Conservation (phyloP, 2,113 vertebrate genomes). For the Pollimyrus isidori region DNA sequence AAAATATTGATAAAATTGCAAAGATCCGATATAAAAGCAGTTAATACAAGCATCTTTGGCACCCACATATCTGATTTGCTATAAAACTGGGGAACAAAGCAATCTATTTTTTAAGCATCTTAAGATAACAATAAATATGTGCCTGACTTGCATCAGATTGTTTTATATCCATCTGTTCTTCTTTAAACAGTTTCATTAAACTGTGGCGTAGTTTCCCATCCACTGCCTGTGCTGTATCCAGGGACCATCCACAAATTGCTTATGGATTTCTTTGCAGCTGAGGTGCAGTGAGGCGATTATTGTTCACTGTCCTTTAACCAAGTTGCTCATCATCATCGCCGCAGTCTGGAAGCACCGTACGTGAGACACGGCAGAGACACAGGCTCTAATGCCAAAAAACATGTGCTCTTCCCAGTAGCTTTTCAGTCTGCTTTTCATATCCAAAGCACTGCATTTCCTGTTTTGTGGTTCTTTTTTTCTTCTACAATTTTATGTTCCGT, state of each 20-base stretch:
- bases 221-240: neutral
- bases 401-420: neutral
- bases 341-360: neutral
- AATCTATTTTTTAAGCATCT: neutral
- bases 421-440: neutral
- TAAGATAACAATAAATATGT: neutral
- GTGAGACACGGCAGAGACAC: neutral
- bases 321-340: neutral
- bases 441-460: neutral
- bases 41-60: neutral
- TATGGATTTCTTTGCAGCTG: neutral
- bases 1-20: neutral
- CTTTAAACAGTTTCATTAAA: neutral
- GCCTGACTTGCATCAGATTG: neutral
- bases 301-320: neutral
- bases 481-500: neutral
- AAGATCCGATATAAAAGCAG: conserved; percentile 1
- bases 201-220: neutral
- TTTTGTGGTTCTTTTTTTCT: neutral
- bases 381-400: neutral
- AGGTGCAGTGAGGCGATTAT: neutral
- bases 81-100: neutral
- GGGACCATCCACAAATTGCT: neutral
- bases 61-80: neutral
- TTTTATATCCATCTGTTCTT: neutral